Percentiles rank a stretch among this genome's conserved stretches.
Conservation (phyloP, 2,888 invertebrate species). For the Mayetiola destructor region DNA sequence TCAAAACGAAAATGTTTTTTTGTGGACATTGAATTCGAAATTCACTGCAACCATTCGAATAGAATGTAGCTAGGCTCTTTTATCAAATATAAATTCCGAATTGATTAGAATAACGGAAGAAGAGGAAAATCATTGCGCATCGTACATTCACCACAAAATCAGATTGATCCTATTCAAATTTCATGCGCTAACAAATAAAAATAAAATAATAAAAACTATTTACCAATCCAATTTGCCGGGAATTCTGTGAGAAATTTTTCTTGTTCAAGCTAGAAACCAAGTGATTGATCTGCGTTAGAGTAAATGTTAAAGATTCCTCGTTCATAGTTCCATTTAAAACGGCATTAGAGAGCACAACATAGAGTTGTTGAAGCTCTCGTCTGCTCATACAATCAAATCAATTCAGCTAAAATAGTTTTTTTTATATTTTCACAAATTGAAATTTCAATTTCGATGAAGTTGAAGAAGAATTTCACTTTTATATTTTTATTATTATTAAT, state of each 20-base stretch:
- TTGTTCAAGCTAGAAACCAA: constrained; percentile 90
- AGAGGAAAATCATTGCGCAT: too few species aligned
- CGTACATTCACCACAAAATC: too few species aligned
- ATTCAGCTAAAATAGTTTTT: too few species aligned
- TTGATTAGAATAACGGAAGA: too few species aligned
- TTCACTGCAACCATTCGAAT: too few species aligned
- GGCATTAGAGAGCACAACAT: constrained; percentile 67
- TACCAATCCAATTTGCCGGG: constrained; percentile 80
- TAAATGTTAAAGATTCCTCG: constrained; percentile 97
- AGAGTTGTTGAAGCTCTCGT: constrained; percentile 69
- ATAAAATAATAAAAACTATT: constrained; percentile 30
- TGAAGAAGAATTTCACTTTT: background rate
- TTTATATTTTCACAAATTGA: too few species aligned
- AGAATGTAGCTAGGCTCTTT: too few species aligned
- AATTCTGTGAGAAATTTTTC: constrained; percentile 85
- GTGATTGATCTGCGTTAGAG: constrained; percentile 97
- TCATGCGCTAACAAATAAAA: background rate
- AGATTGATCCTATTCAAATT: too few species aligned
- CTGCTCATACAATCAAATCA: constrained; percentile 3
- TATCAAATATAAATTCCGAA: too few species aligned
- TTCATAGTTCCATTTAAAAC: constrained; percentile 86
- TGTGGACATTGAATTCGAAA: too few species aligned
- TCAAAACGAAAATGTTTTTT: too few species aligned
- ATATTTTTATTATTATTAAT: background rate
- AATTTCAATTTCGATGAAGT: constrained; percentile 3